Base-by-base conservation (phyloP, 37 sponge, comb jelly and placozoan genomes). In the Cliona cf. orientalis region DNA sequence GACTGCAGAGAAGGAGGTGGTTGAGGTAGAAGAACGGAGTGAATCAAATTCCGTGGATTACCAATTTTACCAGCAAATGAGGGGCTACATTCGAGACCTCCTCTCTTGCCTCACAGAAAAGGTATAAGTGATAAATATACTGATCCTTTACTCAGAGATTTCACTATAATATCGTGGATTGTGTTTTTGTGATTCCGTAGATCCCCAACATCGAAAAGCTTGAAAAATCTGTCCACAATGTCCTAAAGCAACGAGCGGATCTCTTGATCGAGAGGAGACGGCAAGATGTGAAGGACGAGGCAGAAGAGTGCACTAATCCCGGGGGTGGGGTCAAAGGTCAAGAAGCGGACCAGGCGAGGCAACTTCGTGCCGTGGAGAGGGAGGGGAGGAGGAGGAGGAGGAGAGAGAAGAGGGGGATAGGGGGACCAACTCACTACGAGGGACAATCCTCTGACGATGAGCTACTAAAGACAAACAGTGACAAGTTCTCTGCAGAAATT, bases 371-470 rank as follows among this genome's bases (percentile, higher is more conserved):
- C 26, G 95, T 87, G 57, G 91, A 94, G 69, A 63, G 95, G 40
- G 84, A 88, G 42, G 89, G 80, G 0, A 57, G 89, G 45, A 87
- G 82, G 69, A 70, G 90, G 68, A 83, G 92, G 49, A 63, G 93
- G n/a, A 84, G 90, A 49, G 83, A 86, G 61, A 45, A 42, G 69
- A 76, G 80, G n/a, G 62, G 57, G 41, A 46, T 29, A 42, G 73
- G 40, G 21, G 75, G 2, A 34, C 66, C 23, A 9, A 17, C 44
- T 21, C 77, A 92, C 53, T 26, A 81, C 31, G 92, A 95, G 28
- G 96, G 96, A 5, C 35, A 87, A 41, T 95, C 96, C 23, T 83
- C 96, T 6, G 96, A 95, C 79, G 96, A 95, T 61, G 96, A 95
- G 43, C 74, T 83, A 40, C 61, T 85, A 39, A 90, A 95, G 64